Conservation (phyloP, 2,113 vertebrate species). For the Percopsis transmontana region DNA sequence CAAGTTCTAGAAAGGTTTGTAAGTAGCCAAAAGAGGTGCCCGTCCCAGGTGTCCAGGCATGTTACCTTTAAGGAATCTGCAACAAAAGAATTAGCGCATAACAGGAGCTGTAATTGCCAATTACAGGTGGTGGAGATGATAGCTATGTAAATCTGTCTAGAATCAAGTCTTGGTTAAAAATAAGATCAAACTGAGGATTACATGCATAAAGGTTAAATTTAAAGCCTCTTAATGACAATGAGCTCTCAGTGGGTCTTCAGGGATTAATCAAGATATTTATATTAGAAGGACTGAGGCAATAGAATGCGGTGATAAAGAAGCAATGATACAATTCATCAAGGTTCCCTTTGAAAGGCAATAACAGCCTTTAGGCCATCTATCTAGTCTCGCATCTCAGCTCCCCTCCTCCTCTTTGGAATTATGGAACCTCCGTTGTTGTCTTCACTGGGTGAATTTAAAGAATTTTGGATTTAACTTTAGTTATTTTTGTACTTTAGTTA, state of each 20-base stretch:
- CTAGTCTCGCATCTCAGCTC: neutral
- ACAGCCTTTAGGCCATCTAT: neutral
- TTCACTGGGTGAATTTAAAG: neutral
- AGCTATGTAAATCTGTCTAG: neutral
- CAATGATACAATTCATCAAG: neutral
- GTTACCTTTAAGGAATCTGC: too few species aligned
- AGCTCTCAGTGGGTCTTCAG: conserved; percentile 16
- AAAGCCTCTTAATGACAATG: conserved; percentile 24
- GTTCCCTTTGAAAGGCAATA: conserved; percentile 1
- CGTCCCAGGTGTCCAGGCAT: too few species aligned
- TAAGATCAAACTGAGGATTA: conserved; percentile 28
- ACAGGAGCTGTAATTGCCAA: neutral
- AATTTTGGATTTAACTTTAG: conserved; percentile 7
- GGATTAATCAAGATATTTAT: conserved; percentile 30
- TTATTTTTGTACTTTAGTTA: too few species aligned
- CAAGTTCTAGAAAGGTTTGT: too few species aligned
- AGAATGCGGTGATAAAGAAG: conserved; percentile 25
- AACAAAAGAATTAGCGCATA: neutral
- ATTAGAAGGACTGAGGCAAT: conserved; percentile 15
- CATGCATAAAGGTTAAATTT: conserved; percentile 18
- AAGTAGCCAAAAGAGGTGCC: too few species aligned
- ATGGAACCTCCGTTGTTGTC: neutral
- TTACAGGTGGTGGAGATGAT: conserved; percentile 6
- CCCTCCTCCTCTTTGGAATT: neutral
- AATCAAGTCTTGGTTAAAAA: conserved; percentile 8